Conservation (phyloP, 2,797 vertebrate genomes). For the Paramormyrops hopkinsi region DNA sequence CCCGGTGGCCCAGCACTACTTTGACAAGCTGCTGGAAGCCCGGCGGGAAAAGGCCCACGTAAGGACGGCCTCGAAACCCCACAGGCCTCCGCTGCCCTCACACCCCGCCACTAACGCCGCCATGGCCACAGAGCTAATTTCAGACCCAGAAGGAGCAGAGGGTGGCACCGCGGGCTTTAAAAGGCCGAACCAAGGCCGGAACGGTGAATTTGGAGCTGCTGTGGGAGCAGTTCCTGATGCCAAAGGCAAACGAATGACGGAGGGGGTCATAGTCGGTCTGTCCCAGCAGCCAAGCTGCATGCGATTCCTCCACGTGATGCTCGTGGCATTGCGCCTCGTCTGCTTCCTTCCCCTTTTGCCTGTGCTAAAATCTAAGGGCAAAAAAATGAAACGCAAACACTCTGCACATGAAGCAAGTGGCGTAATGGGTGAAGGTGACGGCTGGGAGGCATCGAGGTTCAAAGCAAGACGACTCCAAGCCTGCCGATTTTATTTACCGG, state of each 20-base stretch:
- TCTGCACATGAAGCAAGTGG: not conserved
- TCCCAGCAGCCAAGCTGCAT: constrained; percentile 15
- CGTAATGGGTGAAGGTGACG: not conserved
- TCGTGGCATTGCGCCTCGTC: constrained; percentile 31
- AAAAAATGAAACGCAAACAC: not conserved
- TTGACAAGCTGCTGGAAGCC: constrained; percentile 81
- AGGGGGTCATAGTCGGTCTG: not conserved
- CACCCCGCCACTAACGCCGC: not conserved
- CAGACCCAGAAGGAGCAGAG: not conserved
- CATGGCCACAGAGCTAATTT: not conserved
- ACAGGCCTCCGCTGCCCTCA: not conserved
- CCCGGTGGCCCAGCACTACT: constrained; percentile 88
- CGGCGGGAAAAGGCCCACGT: constrained; percentile 94
- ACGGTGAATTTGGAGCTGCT: not conserved
- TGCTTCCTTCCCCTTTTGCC: not conserved
- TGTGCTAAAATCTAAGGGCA: not conserved
- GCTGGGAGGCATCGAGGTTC: not conserved
- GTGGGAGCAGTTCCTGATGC: not conserved
- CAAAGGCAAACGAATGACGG: not conserved
- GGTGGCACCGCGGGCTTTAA: not conserved
- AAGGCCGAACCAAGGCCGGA: not conserved
- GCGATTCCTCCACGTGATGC: constrained; percentile 37
- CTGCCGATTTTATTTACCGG: not conserved
- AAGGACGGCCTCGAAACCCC: constrained; percentile 34
- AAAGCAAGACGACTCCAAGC: not conserved